Conservation (phyloP, 2,888 invertebrate genomes). For the Rambutsinella grinnellia region DNA sequence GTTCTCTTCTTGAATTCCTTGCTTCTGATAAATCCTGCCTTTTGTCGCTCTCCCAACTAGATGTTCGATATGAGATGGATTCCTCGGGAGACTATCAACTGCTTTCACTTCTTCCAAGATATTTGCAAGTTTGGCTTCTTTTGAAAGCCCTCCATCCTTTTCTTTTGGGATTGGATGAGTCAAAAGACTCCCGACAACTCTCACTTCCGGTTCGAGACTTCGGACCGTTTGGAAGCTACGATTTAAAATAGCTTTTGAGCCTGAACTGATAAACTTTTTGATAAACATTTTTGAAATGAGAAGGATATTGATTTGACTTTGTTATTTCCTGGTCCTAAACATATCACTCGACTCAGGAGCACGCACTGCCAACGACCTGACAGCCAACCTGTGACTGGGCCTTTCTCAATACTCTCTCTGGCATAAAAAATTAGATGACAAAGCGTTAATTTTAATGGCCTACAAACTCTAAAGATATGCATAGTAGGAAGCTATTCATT, state of each 20-base stretch:
- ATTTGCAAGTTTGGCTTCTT: slow-evolving; percentile 18
- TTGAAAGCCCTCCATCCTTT: not conserved
- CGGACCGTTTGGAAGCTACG: slow-evolving; percentile 27
- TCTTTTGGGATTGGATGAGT: not conserved
- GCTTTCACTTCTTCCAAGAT: slow-evolving; percentile 48
- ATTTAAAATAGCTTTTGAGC: not conserved
- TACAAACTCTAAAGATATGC: too few species aligned
- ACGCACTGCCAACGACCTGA: not conserved
- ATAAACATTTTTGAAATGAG: slow-evolving; percentile 9
- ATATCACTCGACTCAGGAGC: too few species aligned
- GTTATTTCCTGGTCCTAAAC: too few species aligned
- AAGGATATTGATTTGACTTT: not conserved
- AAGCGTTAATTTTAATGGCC: slow-evolving; percentile 38
- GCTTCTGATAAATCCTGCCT: slow-evolving; percentile 16
- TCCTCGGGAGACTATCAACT: slow-evolving; percentile 47
- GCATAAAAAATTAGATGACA: slow-evolving; percentile 16
- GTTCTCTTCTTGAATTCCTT: not conserved
- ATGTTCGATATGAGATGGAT: slow-evolving; percentile 61
- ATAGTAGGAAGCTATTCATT: too few species aligned
- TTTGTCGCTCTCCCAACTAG: slow-evolving; percentile 53
- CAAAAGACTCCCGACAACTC: not conserved
- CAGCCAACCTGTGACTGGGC: slow-evolving; percentile 8
- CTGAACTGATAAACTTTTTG: slow-evolving; percentile 14
- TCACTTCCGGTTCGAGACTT: slow-evolving; percentile 9
- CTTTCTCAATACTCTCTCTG: too few species aligned